Percentiles rank a stretch among this genome's conserved stretches.
phyloP scores from a whole-genome alignment of 2,113 vertebrate species.

The Lophius piscatorius region DNA sequence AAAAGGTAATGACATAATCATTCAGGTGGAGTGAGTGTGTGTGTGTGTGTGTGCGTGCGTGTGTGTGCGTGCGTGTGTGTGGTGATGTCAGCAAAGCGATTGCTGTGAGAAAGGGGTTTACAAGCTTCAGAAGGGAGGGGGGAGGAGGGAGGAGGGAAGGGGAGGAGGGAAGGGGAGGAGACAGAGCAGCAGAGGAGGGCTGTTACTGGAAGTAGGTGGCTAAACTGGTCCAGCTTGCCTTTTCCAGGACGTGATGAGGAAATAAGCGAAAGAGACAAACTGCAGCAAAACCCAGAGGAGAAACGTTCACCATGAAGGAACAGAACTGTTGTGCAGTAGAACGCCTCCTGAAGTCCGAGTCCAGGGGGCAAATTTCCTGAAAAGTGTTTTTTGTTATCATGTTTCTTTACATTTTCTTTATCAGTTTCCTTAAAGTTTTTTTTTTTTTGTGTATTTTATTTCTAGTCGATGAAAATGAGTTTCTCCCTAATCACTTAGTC shows the following conservation, averaged over 20 bases:
- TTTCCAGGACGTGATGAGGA: constrained; percentile 66
- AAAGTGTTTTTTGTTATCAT: no score
- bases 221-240: constrained; percentile 66
- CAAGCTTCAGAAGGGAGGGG: constrained; percentile 8
- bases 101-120: constrained; percentile 4
- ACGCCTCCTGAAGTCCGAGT: no score
- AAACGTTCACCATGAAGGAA: no score
- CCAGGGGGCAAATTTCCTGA: no score
- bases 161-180: constrained; percentile 35
- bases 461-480: no score
- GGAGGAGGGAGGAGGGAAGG: background rate
- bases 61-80: constrained; percentile 12
- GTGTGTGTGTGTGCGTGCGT: constrained; percentile 14
- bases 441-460: no score
- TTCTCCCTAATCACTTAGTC: no score
- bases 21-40: constrained; percentile 31
- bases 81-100: background rate
- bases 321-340: no score
- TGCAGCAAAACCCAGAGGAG: background rate
- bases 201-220: constrained; percentile 76
- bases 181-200: constrained; percentile 55
- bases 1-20: constrained; percentile 4
- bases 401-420: no score
- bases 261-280: constrained; percentile 33
- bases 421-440: no score